These are phyloP conservation scores for Paedocypris micromegethes DNA, from an alignment of 2,797 vertebrate genomes.

Conservation along the genomic window DNA sequence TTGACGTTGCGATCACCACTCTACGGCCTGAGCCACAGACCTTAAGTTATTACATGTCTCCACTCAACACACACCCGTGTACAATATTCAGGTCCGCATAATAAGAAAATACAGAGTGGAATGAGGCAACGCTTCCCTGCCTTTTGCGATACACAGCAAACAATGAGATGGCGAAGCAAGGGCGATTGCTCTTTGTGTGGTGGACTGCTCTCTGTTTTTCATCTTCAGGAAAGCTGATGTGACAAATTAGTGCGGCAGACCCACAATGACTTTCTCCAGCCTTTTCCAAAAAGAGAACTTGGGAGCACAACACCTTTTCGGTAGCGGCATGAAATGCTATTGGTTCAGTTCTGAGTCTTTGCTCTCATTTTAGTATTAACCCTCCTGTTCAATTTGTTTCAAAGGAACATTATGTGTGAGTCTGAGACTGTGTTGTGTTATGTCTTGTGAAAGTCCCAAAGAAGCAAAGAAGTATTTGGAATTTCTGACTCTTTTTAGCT, in stretches of 20 bases:
- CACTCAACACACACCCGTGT: not conserved
- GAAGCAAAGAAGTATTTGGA: too few relatives aligned
- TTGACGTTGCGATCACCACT: too few relatives aligned
- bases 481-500: too few relatives aligned
- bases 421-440: too few relatives aligned
- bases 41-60: not conserved
- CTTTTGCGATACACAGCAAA: slow-evolving; percentile 27
- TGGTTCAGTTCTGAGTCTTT: too few relatives aligned
- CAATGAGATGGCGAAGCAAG: slow-evolving; percentile 32
- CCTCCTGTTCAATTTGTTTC: slow-evolving; percentile 40
- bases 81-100: not conserved
- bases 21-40: too few relatives aligned
- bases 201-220: slow-evolving; percentile 10
- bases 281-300: slow-evolving; percentile 27
- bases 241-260: slow-evolving; percentile 30
- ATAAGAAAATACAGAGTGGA: not conserved
- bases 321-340: not conserved
- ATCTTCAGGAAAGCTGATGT: slow-evolving; percentile 25
- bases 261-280: slow-evolving; percentile 31
- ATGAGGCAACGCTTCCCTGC: not conserved
- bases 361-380: too few relatives aligned
- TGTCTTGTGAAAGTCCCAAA: too few relatives aligned
- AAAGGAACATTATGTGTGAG: too few relatives aligned
- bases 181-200: slow-evolving; percentile 36
- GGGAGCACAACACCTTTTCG: slow-evolving; percentile 14